Percentiles rank a stretch among this genome's conserved stretches.
These are phyloP conservation scores for Oryzias sinensis DNA, from an alignment of 2,797 vertebrate species.

Conservation along the genomic window DNA sequence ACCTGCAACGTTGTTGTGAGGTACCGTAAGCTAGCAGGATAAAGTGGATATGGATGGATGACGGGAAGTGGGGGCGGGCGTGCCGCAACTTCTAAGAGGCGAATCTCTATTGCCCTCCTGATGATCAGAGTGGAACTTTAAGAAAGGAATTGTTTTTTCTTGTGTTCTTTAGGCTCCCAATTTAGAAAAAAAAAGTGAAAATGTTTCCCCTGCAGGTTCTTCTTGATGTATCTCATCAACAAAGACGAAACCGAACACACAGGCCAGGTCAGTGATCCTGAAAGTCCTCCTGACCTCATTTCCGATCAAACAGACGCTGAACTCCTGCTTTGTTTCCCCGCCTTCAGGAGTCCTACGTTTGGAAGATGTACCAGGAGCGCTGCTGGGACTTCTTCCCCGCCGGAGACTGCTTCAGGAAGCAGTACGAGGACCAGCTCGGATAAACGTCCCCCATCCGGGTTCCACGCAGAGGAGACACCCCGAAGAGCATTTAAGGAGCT, in stretches of 20 bases:
- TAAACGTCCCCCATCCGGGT: conserved; percentile 50
- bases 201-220: conserved; percentile 80
- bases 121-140: too few relatives aligned
- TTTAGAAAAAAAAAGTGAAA: background rate
- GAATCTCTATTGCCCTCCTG: too few relatives aligned
- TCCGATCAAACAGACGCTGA: too few relatives aligned
- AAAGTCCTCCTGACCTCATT: too few relatives aligned
- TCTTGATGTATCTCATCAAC: conserved; percentile 95
- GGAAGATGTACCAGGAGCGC: conserved; percentile 95
- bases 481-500: too few relatives aligned
- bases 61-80: too few relatives aligned
- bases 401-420: conserved; percentile 94
- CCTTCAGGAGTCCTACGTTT: conserved; percentile 90
- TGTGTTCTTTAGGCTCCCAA: too few relatives aligned
- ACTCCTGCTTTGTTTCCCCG: background rate
- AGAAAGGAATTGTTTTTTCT: too few relatives aligned
- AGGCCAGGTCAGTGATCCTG: conserved; percentile 82
- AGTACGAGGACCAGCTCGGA: conserved; percentile 92
- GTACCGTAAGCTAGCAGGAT: too few relatives aligned
- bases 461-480: conserved; percentile 8
- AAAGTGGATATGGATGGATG: too few relatives aligned
- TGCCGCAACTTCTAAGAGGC: too few relatives aligned
- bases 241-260: conserved; percentile 96
- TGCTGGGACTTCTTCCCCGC: conserved; percentile 96
- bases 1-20: too few relatives aligned